phyloP scores from a whole-genome alignment of 2,797 vertebrate genomes.

The Sciaenops ocellatus region DNA sequence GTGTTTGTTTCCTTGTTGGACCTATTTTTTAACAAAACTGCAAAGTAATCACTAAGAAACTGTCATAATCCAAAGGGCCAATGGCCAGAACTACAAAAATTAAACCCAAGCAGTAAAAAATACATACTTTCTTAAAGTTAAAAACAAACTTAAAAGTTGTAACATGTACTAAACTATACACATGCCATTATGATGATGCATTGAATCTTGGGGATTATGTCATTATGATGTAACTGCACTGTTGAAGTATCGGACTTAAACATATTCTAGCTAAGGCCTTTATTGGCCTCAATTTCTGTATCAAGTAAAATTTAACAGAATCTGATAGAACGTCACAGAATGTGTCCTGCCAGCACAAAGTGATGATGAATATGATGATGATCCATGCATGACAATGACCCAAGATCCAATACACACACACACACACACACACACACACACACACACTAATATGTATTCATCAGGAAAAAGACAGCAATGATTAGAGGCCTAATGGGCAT shows the following conservation, averaged over 20 bases:
- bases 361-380: conserved; percentile 44
- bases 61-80: background rate
- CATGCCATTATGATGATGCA: conserved; percentile 13
- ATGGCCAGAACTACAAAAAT: background rate
- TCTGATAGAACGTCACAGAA: conserved; percentile 61
- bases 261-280: conserved; percentile 21
- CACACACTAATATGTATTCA: conserved; percentile 69
- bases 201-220: conserved; percentile 11
- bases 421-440: conserved; percentile 19
- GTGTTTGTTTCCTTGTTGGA: background rate
- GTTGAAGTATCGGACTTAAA: conserved; percentile 15
- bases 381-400: conserved; percentile 65
- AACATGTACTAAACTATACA: background rate
- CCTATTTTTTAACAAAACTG: background rate
- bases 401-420: conserved; percentile 31
- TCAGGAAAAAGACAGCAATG: conserved; percentile 74
- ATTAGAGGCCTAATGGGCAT: conserved; percentile 76
- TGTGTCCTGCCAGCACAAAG: conserved; percentile 52
- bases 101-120: background rate
- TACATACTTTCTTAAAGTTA: background rate
- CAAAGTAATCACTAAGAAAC: background rate
- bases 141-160: background rate
- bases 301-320: conserved; percentile 64
- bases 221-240: conserved; percentile 14
- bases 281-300: conserved; percentile 47